These are phyloP conservation scores for Didymodactylos carnosus DNA, from an alignment of 2,888 invertebrate genomes.

Conservation along the genomic window DNA sequence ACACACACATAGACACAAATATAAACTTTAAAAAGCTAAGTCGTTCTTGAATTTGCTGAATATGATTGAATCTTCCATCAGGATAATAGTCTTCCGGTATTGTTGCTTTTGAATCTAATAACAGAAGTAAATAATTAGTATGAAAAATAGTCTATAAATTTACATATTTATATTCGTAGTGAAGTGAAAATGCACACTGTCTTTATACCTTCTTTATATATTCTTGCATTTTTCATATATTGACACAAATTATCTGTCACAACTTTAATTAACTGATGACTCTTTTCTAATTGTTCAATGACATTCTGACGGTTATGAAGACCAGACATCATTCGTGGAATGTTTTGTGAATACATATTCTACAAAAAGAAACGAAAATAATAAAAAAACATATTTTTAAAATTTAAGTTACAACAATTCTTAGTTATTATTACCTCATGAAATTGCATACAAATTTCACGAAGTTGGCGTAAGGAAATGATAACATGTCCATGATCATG, in stretches of 20 bases:
- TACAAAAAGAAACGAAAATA: too few species aligned
- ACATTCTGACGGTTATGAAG: background rate
- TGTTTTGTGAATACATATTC: background rate
- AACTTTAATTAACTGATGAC: background rate
- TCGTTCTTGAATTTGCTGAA: slow-evolving; percentile 74
- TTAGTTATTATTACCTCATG: slow-evolving; percentile 46
- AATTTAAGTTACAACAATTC: too few species aligned
- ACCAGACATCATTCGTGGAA: background rate
- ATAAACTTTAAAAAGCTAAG: slow-evolving; percentile 54
- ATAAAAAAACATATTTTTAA: too few species aligned
- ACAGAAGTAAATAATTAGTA: background rate
- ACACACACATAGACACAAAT: background rate
- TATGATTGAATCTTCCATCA: slow-evolving; percentile 73
- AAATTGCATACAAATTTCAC: slow-evolving; percentile 80
- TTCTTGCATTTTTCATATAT: background rate
- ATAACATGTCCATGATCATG: background rate
- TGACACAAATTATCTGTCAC: background rate
- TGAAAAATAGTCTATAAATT: too few species aligned
- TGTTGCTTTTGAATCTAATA: slow-evolving; percentile 41
- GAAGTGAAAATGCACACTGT: too few species aligned
- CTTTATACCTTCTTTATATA: background rate
- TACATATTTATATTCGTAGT: too few species aligned
- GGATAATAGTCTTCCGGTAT: slow-evolving; percentile 44
- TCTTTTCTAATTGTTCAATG: background rate
- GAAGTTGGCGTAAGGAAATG: slow-evolving; percentile 61